These are phyloP conservation scores for Hemiprocne comata DNA, from an alignment of 2,113 vertebrate species.

Conservation along the genomic window DNA sequence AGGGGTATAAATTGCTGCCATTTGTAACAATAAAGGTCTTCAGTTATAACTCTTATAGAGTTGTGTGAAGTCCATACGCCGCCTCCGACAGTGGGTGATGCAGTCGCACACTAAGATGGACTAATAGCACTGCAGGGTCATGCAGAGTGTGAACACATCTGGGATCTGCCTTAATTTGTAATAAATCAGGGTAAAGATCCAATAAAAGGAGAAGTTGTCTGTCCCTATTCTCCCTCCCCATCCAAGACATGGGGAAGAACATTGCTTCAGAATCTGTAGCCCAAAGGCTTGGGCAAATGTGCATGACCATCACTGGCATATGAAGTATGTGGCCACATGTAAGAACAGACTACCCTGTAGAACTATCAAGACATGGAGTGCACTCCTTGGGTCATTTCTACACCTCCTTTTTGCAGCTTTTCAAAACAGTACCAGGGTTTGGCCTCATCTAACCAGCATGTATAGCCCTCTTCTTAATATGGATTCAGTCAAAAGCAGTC, in stretches of 20 bases:
- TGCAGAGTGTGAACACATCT: neutral
- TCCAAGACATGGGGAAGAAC: rapidly evolving
- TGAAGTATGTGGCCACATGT: neutral
- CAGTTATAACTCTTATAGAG: too few species aligned
- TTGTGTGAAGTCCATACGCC: too few species aligned
- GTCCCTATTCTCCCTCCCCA: neutral
- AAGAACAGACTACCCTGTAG: neutral
- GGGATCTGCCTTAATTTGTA: neutral
- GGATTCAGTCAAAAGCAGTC: neutral
- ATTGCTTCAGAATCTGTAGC: neutral
- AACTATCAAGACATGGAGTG: neutral
- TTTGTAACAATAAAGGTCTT: too few species aligned
- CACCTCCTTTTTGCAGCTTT: neutral
- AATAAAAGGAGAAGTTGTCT: neutral
- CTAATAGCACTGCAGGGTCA: neutral
- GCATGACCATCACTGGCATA: too few species aligned
- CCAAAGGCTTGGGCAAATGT: neutral
- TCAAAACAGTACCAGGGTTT: neutral
- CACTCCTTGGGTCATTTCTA: neutral
- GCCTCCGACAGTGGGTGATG: rapidly evolving
- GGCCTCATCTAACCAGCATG: neutral
- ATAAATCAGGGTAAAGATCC: neutral
- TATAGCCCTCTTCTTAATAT: neutral
- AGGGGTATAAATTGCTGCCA: too few species aligned
- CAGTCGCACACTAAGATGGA: neutral